Evolutionary conservation across 2,888 invertebrate species (phyloP).

Genomic region (Epirrhoe alternata): DNA sequence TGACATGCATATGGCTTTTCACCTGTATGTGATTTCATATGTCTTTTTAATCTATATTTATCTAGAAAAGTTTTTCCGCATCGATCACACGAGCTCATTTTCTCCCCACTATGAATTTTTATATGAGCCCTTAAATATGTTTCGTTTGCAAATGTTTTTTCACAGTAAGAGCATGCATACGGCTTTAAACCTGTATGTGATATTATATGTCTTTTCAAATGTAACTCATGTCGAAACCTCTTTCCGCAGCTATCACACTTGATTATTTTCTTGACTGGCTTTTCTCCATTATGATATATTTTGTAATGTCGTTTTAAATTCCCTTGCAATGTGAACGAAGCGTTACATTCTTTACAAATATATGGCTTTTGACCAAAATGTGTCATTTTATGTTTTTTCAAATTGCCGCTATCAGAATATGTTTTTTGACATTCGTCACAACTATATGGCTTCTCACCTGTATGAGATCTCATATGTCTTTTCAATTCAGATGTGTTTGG

Average conservation of each 20-base stretch:
- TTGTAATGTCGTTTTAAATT: constrained; percentile 4
- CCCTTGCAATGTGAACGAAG: background rate
- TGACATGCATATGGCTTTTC: background rate
- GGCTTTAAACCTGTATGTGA: background rate
- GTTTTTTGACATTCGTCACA: background rate
- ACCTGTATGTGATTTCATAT: background rate
- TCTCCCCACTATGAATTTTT: background rate
- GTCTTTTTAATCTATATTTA: background rate
- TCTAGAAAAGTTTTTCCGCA: background rate
- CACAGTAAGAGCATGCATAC: background rate
- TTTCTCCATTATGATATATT: background rate
- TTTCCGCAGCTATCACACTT: background rate
- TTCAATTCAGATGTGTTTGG: background rate
- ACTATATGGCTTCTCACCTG: background rate
- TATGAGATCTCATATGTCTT: background rate
- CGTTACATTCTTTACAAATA: background rate
- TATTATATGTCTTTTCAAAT: background rate
- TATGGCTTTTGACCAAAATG: background rate
- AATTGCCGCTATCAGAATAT: background rate
- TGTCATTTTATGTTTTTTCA: background rate
- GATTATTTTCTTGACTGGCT: background rate
- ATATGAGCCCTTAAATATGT: background rate
- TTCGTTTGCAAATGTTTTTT: background rate
- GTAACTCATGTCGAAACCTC: background rate
- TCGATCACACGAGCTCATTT: background rate